These are phyloP conservation scores for Sitobion miscanthi DNA, from an alignment of 1,140 invertebrate genomes.

Conservation along the genomic window DNA sequence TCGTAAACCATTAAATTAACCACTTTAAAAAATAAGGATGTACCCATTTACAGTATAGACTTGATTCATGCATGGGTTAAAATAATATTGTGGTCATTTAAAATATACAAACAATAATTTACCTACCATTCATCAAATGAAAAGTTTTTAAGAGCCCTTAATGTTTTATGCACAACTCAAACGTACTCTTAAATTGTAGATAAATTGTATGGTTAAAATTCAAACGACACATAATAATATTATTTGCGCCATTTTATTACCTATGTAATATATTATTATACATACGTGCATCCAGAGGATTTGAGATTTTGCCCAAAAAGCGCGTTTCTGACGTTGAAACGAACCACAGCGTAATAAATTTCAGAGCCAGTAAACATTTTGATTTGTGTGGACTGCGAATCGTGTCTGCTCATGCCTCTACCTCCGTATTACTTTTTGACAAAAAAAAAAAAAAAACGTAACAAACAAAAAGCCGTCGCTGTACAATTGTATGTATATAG, in stretches of 20 bases:
- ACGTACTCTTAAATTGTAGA: background rate
- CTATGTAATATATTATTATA: background rate
- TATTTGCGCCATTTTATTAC: background rate
- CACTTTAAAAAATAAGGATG: background rate
- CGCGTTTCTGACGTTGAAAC: background rate
- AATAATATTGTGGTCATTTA: background rate
- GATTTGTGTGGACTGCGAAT: background rate
- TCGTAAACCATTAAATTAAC: background rate
- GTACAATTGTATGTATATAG: background rate
- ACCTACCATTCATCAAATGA: background rate
- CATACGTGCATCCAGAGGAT: background rate
- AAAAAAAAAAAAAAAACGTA: background rate
- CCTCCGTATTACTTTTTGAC: background rate
- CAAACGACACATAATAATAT: background rate
- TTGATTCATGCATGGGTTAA: background rate
- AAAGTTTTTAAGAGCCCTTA: background rate
- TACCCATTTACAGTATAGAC: background rate
- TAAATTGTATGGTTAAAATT: background rate
- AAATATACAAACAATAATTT: background rate
- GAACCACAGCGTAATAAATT: background rate
- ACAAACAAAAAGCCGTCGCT: background rate
- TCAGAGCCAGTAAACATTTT: background rate
- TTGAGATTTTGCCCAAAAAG: background rate
- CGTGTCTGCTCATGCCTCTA: background rate
- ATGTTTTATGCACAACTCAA: conserved; percentile 1